Evolutionary conservation across 2,888 invertebrate genomes (phyloP).

Genomic region (Leptinotarsa juncta): DNA sequence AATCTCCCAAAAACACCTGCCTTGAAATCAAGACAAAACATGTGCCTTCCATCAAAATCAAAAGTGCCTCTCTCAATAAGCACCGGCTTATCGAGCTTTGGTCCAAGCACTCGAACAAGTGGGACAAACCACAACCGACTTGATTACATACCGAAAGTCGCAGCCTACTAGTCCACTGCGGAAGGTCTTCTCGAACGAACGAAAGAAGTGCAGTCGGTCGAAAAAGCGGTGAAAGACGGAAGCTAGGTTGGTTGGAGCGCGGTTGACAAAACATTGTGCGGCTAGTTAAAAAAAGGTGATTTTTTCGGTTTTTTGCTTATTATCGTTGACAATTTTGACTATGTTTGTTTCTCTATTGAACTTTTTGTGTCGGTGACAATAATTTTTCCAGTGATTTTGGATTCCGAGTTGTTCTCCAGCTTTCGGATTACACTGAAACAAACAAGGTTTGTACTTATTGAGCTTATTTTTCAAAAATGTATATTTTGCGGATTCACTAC

Average conservation of each 20-base stretch:
- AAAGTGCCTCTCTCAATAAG: slow-evolving; percentile 29
- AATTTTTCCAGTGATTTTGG: background rate
- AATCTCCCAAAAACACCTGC: background rate
- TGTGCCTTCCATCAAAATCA: slow-evolving; percentile 31
- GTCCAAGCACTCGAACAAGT: slow-evolving; percentile 30
- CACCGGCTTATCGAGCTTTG: slow-evolving; percentile 26
- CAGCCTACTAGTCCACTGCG: slow-evolving; percentile 25
- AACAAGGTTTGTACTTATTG: too few relatives aligned
- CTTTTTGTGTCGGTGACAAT: slow-evolving; percentile 3
- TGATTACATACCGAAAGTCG: slow-evolving; percentile 29
- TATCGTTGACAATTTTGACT: background rate
- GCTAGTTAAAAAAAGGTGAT: background rate
- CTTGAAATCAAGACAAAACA: slow-evolving; percentile 24
- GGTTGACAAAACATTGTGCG: background rate
- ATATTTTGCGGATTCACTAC: too few relatives aligned
- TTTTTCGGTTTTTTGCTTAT: background rate
- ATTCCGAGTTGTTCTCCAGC: background rate
- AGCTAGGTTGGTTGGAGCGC: slow-evolving; percentile 6
- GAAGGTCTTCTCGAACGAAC: slow-evolving; percentile 17
- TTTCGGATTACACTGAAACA: background rate
- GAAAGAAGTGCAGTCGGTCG: slow-evolving; percentile 12
- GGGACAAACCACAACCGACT: slow-evolving; percentile 35
- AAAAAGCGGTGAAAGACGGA: slow-evolving; percentile 23
- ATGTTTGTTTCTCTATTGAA: background rate
- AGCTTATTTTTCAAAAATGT: too few relatives aligned